Base-by-base conservation (phyloP, 2,888 invertebrate species). In the Hedychridium roseum region DNA sequence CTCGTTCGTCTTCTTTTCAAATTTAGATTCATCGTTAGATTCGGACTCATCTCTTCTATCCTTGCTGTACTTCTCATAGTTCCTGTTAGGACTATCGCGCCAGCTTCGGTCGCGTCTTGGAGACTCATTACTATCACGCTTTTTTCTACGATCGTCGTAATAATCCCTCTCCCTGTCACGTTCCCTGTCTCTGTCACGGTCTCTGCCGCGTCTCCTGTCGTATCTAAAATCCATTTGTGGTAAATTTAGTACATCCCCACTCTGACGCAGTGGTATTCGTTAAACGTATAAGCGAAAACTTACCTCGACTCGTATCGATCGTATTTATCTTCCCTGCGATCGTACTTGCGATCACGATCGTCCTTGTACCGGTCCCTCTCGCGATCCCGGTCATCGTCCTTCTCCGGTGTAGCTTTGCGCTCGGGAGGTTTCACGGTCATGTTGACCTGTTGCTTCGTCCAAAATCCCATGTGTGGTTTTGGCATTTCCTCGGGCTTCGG, bases 381-480 rank as follows among this genome's bases (percentile, higher is more conserved):
- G 57, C 78, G 68, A 14, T 79, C 77, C 28, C 71, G 70, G 21
- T 70, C 72, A 34, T 76, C 78, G 27, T 79, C 79, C 37, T 76
- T 73, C 18, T 80, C 80, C n/a, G n/a, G n/a, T n/a, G 60, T 59
- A 9, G 71, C 35, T 34, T 72, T 70, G 34, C 70, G 79, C 38
- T 80, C 79, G 2, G 60, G 57, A 0, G 71, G 70, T 37, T 78
- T 78, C 1, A 65, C 67, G 0, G 71, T 52, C 73, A 74, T 73
- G 30, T 76, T 77, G 0, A 78, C 76, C 49, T 79, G 78, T 21
- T 78, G 78, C 30, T 79, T 79, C 3, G 78, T 79, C 78, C 78
- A 79, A 20, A 79, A 79, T 15, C 78, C 78, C 78, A 79, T 78
- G 26, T 79, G 78, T 0, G 78, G 78, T 20, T 79, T 79, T 0